A percentile compares a stretch with the other conserved stretches of the same genome.
Conservation (phyloP, 1,140 invertebrate species). For the Yoshiicerus persimilis region DNA sequence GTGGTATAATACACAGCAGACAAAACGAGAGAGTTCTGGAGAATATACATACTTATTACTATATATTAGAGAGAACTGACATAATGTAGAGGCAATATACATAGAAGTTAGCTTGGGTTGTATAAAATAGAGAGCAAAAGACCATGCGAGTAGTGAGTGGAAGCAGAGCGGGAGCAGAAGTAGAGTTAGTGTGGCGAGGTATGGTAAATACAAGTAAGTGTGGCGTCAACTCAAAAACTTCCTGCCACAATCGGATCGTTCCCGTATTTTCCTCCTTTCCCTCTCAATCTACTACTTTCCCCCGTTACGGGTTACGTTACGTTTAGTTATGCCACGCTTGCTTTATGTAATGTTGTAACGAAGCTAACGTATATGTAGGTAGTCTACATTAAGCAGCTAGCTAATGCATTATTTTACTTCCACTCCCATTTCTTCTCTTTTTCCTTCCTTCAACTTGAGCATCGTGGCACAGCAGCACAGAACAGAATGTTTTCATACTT, state of each 20-base stretch:
- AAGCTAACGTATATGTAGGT: not conserved
- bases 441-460: not conserved
- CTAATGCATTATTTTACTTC: not conserved
- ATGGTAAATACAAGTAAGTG: not conserved
- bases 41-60: not conserved
- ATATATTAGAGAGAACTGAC: not conserved
- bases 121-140: not conserved
- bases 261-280: not conserved
- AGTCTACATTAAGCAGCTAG: not conserved
- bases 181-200: not conserved
- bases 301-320: not conserved
- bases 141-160: not conserved
- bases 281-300: not conserved
- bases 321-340: not conserved
- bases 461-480: not conserved
- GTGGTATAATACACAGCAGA: not conserved
- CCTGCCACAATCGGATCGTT: not conserved
- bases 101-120: not conserved
- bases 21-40: no score
- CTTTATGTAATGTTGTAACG: not conserved
- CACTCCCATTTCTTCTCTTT: not conserved
- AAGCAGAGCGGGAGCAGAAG: not conserved
- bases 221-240: not conserved
- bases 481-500: not conserved
- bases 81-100: no score